Evolutionary conservation across 2,797 vertebrate genomes (phyloP), one percentile per base, ranked within the genome.

Genomic region (Chelonia mydas): DNA sequence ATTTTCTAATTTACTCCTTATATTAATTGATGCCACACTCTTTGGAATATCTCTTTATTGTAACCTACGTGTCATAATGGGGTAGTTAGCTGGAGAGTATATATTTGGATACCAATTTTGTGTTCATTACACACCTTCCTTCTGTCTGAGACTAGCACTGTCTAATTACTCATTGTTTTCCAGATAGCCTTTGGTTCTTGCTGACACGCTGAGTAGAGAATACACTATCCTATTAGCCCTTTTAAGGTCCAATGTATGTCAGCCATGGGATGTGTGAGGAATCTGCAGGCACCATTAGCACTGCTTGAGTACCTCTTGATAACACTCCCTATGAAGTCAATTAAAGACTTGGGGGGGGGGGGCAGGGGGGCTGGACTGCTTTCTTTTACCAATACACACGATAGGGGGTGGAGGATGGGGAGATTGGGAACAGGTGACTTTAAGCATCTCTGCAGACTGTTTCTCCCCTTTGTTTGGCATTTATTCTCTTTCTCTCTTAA

Each of bases 261-360:
- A 96, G 90, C 88, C 90, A 94, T 97, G 89, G 96, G 94, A 87
- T 96, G 96, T 98, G 97, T 91, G 97, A 97, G 94, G 96, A 96
- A 54, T 96, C 97, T 90, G 89, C 95, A 96, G 96, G 95, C 96
- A 85, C 96, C 87, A 97, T 98, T 98, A 98, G 96, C 94, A 94
- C 91, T 84, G 97, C 98, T 97, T 97, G 97, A 97, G 91, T 97
- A 97, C 93, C 93, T 97, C 96, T 97, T 97, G 97, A 95, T 97
- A 97, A 98, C 94, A 95, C 96, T 97, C 96, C 0, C 93, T 92
- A 82, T 96, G 98, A 98, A 98, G 97, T 98, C 98, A 98, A 98
- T 98, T 98, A 98, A 98, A 98, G 98, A 98, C 96, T 53, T 98
- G 97, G 97, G 96, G 95, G 93, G 97, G 97, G 41, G 41, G 41